phyloP scores from a whole-genome alignment of 1,140 invertebrate genomes.

The Dolichoris vasculosae region DNA sequence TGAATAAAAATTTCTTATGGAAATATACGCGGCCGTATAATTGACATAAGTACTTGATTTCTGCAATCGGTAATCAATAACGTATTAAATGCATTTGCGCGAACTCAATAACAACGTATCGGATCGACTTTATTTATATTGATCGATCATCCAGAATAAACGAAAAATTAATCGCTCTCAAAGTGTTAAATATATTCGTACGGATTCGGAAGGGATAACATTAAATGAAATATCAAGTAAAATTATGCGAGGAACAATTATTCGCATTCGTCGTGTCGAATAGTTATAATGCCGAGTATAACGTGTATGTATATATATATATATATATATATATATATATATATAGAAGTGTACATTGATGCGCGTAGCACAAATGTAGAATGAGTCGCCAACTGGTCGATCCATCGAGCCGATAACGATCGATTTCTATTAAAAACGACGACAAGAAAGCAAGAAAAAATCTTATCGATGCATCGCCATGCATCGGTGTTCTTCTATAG shows the following conservation, averaged over 20 bases:
- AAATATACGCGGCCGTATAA: not conserved
- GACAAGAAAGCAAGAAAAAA: not conserved
- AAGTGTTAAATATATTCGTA: not conserved
- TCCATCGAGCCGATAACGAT: constrained; percentile 28
- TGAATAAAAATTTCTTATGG: not conserved
- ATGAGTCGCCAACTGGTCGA: not conserved
- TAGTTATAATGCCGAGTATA: no score
- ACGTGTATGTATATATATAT: no score
- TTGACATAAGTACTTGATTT: not conserved
- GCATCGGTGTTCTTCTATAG: not conserved
- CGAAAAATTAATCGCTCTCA: not conserved
- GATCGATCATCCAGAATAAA: not conserved
- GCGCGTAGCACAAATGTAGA: no score
- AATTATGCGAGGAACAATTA: constrained; percentile 31
- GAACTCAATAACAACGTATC: not conserved
- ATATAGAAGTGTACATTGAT: no score
- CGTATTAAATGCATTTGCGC: not conserved
- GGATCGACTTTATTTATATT: not conserved
- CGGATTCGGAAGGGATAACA: not conserved
- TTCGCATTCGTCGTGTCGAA: constrained; percentile 29
- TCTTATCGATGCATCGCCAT: constrained; percentile 28
- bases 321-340: no score
- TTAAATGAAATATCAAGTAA: not conserved
- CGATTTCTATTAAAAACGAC: constrained; percentile 9
- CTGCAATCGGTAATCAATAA: not conserved